These are phyloP conservation scores for Phaedon cochleariae DNA, from an alignment of 2,888 invertebrate species.

Conservation along the genomic window DNA sequence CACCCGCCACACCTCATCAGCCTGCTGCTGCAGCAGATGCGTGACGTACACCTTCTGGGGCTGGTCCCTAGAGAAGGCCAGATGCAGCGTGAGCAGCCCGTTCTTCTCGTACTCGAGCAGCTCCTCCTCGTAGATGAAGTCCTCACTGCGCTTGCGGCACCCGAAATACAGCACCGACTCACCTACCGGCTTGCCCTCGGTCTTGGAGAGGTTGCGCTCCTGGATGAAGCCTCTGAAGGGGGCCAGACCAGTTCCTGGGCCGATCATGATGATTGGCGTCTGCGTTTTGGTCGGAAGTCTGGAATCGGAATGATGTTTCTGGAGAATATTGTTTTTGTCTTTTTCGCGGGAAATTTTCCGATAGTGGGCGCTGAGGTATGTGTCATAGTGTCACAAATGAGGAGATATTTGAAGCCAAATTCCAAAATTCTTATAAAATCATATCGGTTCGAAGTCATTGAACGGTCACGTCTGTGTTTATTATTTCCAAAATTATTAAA, in stretches of 20 bases:
- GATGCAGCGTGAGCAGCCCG: conserved; percentile 79
- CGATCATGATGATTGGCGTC: conserved; percentile 97
- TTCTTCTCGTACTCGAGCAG: conserved; percentile 78
- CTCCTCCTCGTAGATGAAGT: conserved; percentile 94
- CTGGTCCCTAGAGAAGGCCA: conserved; percentile 92
- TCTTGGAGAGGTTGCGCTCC: conserved; percentile 81
- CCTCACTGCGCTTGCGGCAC: conserved; percentile 89
- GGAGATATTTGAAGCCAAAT: no score
- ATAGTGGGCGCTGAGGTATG: no score
- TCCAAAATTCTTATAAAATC: no score
- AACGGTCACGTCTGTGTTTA: no score
- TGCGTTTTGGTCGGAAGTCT: conserved; percentile 87
- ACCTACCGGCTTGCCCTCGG: conserved; percentile 77
- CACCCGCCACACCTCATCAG: conserved; percentile 89
- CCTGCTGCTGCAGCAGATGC: conserved; percentile 84
- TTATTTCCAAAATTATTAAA: no score
- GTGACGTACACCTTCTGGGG: conserved; percentile 89
- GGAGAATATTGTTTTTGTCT: no score
- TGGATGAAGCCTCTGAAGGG: conserved; percentile 99
- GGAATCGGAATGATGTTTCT: no score
- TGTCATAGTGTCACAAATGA: no score
- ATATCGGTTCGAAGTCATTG: no score
- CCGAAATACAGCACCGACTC: conserved; percentile 96
- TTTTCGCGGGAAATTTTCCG: no score
- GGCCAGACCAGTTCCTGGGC: conserved; percentile 97